Conservation (phyloP, 2,888 invertebrate species). For the Acanthoscelides obtectus region DNA sequence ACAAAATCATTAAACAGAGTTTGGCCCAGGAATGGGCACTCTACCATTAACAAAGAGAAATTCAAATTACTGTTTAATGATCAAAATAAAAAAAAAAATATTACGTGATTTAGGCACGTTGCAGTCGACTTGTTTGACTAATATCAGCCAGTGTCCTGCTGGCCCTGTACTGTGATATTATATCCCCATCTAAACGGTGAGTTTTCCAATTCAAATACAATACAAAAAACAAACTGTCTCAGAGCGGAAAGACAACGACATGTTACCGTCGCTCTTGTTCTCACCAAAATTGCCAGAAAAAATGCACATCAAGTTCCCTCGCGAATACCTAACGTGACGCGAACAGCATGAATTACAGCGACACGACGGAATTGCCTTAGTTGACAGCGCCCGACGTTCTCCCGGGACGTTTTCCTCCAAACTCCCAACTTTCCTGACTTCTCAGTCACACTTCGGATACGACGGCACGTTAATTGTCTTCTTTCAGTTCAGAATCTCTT, state of each 20-base stretch:
- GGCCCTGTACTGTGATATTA: no score
- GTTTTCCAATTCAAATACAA: neutral
- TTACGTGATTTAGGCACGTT: no score
- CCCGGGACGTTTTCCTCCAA: neutral
- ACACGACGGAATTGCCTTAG: neutral
- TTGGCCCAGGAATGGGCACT: no score
- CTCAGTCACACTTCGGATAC: neutral
- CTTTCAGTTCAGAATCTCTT: neutral
- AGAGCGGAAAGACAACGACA: neutral
- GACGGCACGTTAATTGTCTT: neutral
- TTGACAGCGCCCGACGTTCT: neutral
- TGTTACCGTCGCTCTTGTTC: neutral
- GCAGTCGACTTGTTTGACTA: no score
- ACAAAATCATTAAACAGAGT: no score
- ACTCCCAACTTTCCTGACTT: neutral
- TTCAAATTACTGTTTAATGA: no score
- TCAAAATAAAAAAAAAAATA: no score
- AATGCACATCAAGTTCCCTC: neutral
- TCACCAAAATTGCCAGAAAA: neutral
- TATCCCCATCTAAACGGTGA: neutral
- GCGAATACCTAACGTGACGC: neutral
- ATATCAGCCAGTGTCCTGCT: no score
- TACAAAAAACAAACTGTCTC: neutral
- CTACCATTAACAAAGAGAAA: no score
- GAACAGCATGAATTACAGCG: neutral